Evolutionary conservation across 2,888 invertebrate genomes (phyloP), one percentile per base, ranked within the genome.

Genomic region (Noctua janthe): DNA sequence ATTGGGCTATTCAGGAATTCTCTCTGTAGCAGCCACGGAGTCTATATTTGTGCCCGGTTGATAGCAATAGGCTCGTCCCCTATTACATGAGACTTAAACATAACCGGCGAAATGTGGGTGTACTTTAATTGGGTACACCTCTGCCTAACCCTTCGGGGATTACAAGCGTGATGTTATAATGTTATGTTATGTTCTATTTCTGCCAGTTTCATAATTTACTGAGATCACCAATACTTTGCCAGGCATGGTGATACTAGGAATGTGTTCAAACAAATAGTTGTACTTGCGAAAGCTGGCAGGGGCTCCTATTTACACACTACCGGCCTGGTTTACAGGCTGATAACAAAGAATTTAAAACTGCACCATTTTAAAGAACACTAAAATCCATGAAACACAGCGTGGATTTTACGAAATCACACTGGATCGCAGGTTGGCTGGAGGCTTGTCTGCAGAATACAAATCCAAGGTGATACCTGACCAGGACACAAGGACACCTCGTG

Each of bases 391-490:
- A 89, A 92, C 90, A 92, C 89, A 90, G 86, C 90, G 81, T 88
- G 91, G 93, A 92, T 93, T 94, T 93, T 91, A 91, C 91, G 88
- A 92, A 95, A 95, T 95, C 94, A 93, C 91, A 91, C 87, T 91
- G 92, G 94, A 93, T 94, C 93, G 92, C 90, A 92, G 88, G 91
- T 91, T 89, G 89, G 90, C 90, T 91, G 91, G 90, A 90, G 92
- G 91, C 89, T 90, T 91, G 91, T 92, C 91, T 92, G 89, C 91
- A 90, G 95, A 95, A 95, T 95, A 96, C 94, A 96, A 95, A 96
- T 95, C 94, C 91, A 91, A 94, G 84, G 88, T 91, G 92, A 92
- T 91, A 91, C 91, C 86, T 89, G 90, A 85, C 95, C 94, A 95
- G 76, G 75, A n/a, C 76, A 82, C 73, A 51, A 51, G 87, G 94